Base-by-base conservation (phyloP, 2,888 invertebrate species). In the Arenicola marina region DNA sequence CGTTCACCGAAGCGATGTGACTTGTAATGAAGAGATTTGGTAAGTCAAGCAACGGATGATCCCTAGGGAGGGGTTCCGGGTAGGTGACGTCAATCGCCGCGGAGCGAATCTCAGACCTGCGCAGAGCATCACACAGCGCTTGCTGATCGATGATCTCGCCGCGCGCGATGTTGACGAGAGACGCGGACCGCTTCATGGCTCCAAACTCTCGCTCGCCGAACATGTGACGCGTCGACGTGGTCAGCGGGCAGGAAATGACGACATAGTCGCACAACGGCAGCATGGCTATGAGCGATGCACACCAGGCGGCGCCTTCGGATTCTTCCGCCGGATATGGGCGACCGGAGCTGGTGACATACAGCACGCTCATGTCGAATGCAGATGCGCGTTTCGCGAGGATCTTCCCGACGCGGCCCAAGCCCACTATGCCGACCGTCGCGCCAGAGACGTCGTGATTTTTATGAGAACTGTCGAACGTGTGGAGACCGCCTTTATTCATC, bases 61-160 rank as follows among this genome's bases (percentile, higher is more conserved):
- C 59, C 3, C n/a, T 29, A 3, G 70, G 70, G 32, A 69, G 54
- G 15, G 70, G 70, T 46, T 73, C 73, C 2, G 73, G 73, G 31
- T 72, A 59, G 1, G 73, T 72, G 21, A 73, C 73, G 59, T 73
- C 73, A 21, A 73, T 56, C 4, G 68, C 73, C 26, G 73, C 73
- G 11, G 54, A 68, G 28, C 33, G 51, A 38, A 73, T 70, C 24
- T 63, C 44, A 18, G 56, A 59, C n/a, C 51, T 38, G 18, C 31
- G 33, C 51, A 73, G 56, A 1, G 71, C 73, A 4, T 56, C 55
- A 2, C 70, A 53, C 38, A 73, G 61, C 7, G 66, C 72, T 33
- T 73, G 70, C 11, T 67, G 67, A 59, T 73, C 59, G 4, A 73
- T 61, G 3, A 73, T 56, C 62, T 51, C 28, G 61, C 70, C 70